These are phyloP conservation scores for Acinonyx jubatus DNA, from an alignment of 2,113 vertebrate genomes.

Conservation along the genomic window DNA sequence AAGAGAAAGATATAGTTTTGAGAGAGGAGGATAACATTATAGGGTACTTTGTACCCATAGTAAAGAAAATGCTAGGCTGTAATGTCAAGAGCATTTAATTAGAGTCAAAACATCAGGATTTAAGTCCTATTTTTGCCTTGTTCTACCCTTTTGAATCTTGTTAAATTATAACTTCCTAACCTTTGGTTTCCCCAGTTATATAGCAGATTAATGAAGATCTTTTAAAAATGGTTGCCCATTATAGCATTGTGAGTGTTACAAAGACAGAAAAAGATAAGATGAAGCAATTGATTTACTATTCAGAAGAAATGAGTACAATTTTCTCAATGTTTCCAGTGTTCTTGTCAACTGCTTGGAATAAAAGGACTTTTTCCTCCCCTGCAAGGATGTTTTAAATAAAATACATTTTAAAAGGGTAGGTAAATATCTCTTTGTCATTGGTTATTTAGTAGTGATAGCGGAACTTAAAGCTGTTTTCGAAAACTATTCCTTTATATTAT, in stretches of 20 bases:
- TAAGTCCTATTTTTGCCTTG: not conserved
- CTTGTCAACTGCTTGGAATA: slow-evolving; percentile 31
- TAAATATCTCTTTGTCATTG: slow-evolving; percentile 18
- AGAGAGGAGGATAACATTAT: not conserved
- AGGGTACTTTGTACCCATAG: not conserved
- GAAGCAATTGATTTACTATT: slow-evolving; percentile 57
- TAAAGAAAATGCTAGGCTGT: not conserved
- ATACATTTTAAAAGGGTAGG: not conserved
- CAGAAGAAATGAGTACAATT: slow-evolving; percentile 36
- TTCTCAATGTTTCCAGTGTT: slow-evolving; percentile 39
- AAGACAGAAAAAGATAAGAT: slow-evolving; percentile 30
- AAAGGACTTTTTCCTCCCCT: slow-evolving; percentile 5
- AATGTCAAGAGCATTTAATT: not conserved
- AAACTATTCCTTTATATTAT: not conserved
- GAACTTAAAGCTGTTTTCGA: not conserved
- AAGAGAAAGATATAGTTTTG: not conserved
- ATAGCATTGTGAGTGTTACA: not conserved
- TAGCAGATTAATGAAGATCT: slow-evolving; percentile 3
- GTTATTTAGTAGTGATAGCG: not conserved
- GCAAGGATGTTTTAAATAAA: slow-evolving; percentile 37
- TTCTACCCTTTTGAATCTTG: not conserved
- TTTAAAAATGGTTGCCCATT: not conserved
- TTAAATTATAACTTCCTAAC: slow-evolving; percentile 38
- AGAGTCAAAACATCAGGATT: not conserved
- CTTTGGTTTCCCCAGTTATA: not conserved